phyloP scores from a whole-genome alignment of 35 echinoderm and acorn worm genomes.

The Apostichopus japonicus region DNA sequence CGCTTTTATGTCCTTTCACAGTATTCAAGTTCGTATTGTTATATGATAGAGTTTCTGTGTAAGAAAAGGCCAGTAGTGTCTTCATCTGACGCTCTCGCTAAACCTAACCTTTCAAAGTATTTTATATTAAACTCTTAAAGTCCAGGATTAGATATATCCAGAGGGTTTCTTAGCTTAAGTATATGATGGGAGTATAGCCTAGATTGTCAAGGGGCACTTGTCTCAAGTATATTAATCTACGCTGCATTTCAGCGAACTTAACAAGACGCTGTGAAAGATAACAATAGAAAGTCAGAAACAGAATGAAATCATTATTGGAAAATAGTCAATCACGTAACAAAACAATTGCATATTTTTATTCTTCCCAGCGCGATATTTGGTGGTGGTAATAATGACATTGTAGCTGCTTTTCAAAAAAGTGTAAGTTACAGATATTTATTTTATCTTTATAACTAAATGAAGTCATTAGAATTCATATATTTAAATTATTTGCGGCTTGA shows the following conservation, averaged over 20 bases:
- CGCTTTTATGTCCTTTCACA: not conserved
- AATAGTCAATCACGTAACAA: no score
- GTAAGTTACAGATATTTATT: no score
- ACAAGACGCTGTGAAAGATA: not conserved
- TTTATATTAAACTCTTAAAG: constrained; percentile 10
- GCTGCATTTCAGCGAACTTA: not conserved
- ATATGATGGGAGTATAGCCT: not conserved
- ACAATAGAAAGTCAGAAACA: not conserved
- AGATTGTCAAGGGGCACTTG: not conserved
- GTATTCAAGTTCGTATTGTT: not conserved
- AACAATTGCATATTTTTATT: no score
- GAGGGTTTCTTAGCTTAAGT: not conserved
- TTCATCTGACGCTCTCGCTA: not conserved
- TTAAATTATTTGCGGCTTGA: no score
- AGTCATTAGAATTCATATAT: no score
- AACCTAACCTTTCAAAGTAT: not conserved
- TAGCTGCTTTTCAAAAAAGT: no score
- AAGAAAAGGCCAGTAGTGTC: not conserved
- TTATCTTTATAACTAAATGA: no score
- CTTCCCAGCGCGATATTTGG: no score
- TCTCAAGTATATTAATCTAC: not conserved
- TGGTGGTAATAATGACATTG: no score
- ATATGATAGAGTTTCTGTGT: not conserved
- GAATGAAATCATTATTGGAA: not conserved
- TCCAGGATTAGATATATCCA: not conserved